Evolutionary conservation across 2,113 vertebrate genomes (phyloP), one percentile per base, ranked within the genome.

Genomic region (Tichodroma muraria): DNA sequence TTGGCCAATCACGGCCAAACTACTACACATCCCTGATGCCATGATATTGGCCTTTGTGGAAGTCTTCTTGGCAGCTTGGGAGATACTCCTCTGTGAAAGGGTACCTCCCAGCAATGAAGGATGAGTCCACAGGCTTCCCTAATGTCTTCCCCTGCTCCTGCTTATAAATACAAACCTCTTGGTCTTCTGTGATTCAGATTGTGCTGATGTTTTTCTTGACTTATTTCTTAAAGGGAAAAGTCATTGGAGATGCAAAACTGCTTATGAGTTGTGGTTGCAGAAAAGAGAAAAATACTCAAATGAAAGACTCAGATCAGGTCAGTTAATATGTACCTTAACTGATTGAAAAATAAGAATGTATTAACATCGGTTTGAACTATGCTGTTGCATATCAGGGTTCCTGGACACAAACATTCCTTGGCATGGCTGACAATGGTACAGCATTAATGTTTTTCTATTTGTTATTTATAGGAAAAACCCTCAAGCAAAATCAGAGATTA

Each of bases 211-310:
- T 95, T 94, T 85, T 91, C 60, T 85, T 87, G 22, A 60, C 16
- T 96, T 94, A 14, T 94, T 50, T 95, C 38, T 96, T 93, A 14
- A 38, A 92, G 95, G 94, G 96, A 91, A 96, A 94, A 95, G 93
- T 94, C 84, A 94, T 81, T 91, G 93, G 91, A 89, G 96, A 96
- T 82, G 66, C 89, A 77, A 97, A 97, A 85, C 94, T 93, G 47
- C 87, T 95, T 76, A 95, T 96, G 94, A 93, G 91, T 73, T 97
- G 93, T 91, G 96, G 95, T 44, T 95, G 96, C 95, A 95, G 91
- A 93, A 93, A 95, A 91, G 89, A 93, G 76, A 95, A 96, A 91
- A 97, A 54, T 66, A n/a, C 79, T 91, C 91, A 94, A 95, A 79
- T 77, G 64, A 96, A 96, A 92, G 94, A 96, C 88, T 88, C 93